Evolutionary conservation across 2,888 invertebrate species (phyloP).

Genomic region (Auanema freiburgensis): DNA sequence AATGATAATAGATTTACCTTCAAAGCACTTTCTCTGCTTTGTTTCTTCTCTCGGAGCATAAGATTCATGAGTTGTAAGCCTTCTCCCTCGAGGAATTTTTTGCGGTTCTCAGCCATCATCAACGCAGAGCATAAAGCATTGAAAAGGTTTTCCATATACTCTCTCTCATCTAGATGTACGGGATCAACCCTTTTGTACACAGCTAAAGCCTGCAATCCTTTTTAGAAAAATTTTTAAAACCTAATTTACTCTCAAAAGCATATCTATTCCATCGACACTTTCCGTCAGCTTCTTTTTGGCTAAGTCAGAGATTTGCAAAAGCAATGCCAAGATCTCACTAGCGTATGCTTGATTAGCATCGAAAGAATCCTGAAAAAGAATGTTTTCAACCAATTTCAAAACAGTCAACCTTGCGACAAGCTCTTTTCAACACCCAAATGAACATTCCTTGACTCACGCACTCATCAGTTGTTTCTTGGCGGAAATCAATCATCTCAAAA

Average conservation of each 20-base stretch:
- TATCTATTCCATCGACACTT: constrained; percentile 87
- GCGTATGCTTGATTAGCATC: constrained; percentile 72
- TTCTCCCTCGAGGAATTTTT: constrained; percentile 87
- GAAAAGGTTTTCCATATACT: constrained; percentile 98
- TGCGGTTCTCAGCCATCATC: constrained; percentile 84
- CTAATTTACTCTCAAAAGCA: constrained; percentile 80
- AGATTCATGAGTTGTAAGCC: constrained; percentile 98
- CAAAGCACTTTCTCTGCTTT: constrained; percentile 90
- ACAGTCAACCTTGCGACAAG: constrained; percentile 66
- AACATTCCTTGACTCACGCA: constrained; percentile 54
- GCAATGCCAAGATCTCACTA: constrained; percentile 91
- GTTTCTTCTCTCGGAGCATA: constrained; percentile 95
- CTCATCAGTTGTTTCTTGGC: constrained; percentile 73
- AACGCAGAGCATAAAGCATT: constrained; percentile 90
- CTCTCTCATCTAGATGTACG: constrained; percentile 80
- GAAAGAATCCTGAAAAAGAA: constrained; percentile 30
- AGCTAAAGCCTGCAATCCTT: constrained; percentile 54
- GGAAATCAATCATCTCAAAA: constrained; percentile 74
- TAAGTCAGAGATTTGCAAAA: constrained; percentile 85
- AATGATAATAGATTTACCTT: constrained; percentile 71
- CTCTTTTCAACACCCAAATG: constrained; percentile 83
- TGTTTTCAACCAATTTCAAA: background rate
- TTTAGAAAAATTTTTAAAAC: background rate
- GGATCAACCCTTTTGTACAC: constrained; percentile 61
- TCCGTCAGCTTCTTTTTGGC: constrained; percentile 52